Evolutionary conservation across 2,797 vertebrate genomes (phyloP), one percentile per base, ranked within the genome.

Genomic region (Decapterus maruadsi): DNA sequence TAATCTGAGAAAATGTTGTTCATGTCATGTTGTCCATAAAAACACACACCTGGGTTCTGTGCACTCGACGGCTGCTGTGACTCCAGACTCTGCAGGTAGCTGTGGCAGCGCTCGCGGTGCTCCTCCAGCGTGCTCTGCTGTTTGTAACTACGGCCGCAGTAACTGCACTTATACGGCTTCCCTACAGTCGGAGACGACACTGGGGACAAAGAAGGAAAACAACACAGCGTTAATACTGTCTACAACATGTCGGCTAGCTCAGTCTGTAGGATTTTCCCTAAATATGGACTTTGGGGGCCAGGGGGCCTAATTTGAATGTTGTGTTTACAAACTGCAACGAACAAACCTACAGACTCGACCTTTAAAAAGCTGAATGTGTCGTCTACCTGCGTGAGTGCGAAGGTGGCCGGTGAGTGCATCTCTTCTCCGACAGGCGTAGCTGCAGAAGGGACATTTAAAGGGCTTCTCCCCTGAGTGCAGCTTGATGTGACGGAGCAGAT

Each of bases 401-500:
- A 99, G 96, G 93, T 99, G 98, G 73, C 98, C 98, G 0, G 96
- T 97, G 57, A 99, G 96, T 0, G 98, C 98, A 5, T 99, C 98
- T 55, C 98, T 90, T 80, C 98, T 94, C 77, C 98, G 96, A 80
- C 98, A 99, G 88, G 98, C 97, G 1, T 99, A 99, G 95, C 96
- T 98, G 92, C 98, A 99, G 92, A 98, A 98, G 81, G 98, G 98
- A 77, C 98, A 99, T 90, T 99, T 99, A 95, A 99, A 99, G 86
- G 98, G 98, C 90, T 99, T 99, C 95, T 99, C 98, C 6, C 98
- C 98, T 0, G 98, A 99, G 91, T 99, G 98, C 90, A 99, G 95
- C 88, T 99, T 99, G 94, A 99, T 99, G 94, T 99, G 98, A n/a
- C 98, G 97, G 63, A 99, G 95, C 74, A 99, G 94, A 92, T 99